Evolutionary conservation across 1,140 invertebrate genomes (phyloP).

Genomic region (Euglossa dilemma): DNA sequence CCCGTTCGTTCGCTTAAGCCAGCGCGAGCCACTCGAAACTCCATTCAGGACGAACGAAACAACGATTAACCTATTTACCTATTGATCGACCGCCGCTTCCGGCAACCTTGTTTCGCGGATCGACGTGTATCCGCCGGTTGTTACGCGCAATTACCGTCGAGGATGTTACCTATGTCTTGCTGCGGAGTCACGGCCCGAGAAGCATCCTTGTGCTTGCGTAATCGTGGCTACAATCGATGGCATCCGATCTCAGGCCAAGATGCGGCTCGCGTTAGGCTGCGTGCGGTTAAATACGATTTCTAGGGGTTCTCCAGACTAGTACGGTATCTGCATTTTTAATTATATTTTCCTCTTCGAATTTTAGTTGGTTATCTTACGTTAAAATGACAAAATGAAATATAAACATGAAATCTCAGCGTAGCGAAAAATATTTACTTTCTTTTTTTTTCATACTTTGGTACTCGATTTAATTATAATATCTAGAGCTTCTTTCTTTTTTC

Average conservation of each 20-base stretch:
- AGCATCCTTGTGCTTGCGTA: conserved; percentile 27
- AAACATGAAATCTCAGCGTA: too few relatives aligned
- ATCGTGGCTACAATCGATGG: background rate
- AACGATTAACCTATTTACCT: conserved; percentile 65
- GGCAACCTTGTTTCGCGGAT: conserved; percentile 51
- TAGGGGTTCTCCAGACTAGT: too few relatives aligned
- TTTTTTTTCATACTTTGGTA: too few relatives aligned
- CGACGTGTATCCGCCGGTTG: conserved; percentile 33
- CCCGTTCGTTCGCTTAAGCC: conserved; percentile 47
- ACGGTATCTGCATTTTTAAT: too few relatives aligned
- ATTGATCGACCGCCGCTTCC: conserved; percentile 56
- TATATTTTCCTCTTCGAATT: too few relatives aligned
- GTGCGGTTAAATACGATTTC: too few relatives aligned
- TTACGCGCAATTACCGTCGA: conserved; percentile 45
- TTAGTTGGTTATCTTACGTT: too few relatives aligned
- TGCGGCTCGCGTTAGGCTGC: background rate
- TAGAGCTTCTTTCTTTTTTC: too few relatives aligned
- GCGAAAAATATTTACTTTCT: too few relatives aligned
- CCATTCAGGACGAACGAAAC: conserved; percentile 49
- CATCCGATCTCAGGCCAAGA: background rate
- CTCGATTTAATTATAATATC: too few relatives aligned
- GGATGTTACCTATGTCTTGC: conserved; percentile 29
- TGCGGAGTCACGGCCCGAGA: background rate
- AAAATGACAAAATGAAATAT: too few relatives aligned
- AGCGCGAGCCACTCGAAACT: conserved; percentile 8